Conservation (phyloP, 64 coral and sea anemone species). For the Astreopora myriophthalma region DNA sequence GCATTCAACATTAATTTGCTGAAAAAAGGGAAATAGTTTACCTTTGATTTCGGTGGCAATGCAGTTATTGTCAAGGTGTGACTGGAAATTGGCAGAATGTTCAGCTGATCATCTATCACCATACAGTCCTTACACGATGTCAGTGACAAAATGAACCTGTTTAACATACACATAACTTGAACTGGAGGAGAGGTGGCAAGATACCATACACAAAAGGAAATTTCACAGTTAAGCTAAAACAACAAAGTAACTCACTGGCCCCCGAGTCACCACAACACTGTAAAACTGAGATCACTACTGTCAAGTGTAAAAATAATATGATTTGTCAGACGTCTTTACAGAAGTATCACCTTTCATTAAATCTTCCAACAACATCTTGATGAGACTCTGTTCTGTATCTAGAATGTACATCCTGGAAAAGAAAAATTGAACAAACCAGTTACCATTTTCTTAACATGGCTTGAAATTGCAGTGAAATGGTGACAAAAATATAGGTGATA, state of each 20-base stretch:
- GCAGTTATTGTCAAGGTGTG: constrained; percentile 84
- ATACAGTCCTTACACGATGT: constrained; percentile 83
- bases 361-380: constrained; percentile 95
- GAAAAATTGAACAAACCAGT: not conserved
- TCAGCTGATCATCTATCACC: constrained; percentile 95
- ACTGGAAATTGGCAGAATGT: constrained; percentile 87
- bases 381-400: constrained; percentile 98
- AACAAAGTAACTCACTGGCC: no score
- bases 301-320: no score
- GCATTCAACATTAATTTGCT: no score
- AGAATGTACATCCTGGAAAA: constrained; percentile 89
- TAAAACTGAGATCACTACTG: no score
- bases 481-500: no score
- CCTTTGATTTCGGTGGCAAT: constrained; percentile 88
- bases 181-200: not conserved
- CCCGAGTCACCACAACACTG: no score
- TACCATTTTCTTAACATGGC: no score
- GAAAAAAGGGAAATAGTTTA: not conserved
- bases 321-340: no score
- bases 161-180: not conserved
- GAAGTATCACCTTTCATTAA: constrained; percentile 98
- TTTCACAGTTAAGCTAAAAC: no score
- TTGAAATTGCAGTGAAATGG: no score
- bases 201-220: no score
- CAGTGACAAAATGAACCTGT: constrained; percentile 93